Conservation (phyloP, 2,888 invertebrate genomes). For the Habroteleia sp. region DNA sequence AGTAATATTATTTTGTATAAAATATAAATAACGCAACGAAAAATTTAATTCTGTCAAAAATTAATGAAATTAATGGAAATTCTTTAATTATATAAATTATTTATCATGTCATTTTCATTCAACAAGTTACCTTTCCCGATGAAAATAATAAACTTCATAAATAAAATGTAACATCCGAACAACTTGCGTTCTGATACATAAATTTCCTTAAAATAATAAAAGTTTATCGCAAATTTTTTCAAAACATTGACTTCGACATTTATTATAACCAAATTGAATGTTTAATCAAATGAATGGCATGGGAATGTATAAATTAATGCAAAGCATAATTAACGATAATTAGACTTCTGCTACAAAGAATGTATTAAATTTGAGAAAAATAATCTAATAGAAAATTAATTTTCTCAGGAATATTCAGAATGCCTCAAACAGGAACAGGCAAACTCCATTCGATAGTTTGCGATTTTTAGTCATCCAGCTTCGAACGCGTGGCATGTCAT, state of each 20-base stretch:
- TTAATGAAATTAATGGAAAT: slow-evolving; percentile 31
- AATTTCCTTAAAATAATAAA: slow-evolving; percentile 27
- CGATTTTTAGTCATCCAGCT: slow-evolving; percentile 58
- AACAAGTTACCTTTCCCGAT: slow-evolving; percentile 48
- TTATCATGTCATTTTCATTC: slow-evolving; percentile 48
- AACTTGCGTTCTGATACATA: slow-evolving; percentile 21
- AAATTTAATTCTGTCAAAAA: slow-evolving; percentile 23
- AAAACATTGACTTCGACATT: slow-evolving; percentile 6
- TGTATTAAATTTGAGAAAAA: slow-evolving; percentile 57
- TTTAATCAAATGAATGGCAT: too few relatives aligned
- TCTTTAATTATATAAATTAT: slow-evolving; percentile 37
- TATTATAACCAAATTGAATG: slow-evolving; percentile 4
- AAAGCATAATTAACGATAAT: slow-evolving; percentile 1
- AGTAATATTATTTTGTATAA: slow-evolving; percentile 8
- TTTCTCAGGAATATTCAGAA: slow-evolving; percentile 54
- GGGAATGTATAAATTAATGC: too few relatives aligned
- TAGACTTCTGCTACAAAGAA: slow-evolving; percentile 19
- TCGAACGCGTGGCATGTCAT: slow-evolving; percentile 57
- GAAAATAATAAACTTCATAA: slow-evolving; percentile 40
- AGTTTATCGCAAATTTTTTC: slow-evolving; percentile 24
- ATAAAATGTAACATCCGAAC: slow-evolving; percentile 29
- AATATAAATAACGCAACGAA: slow-evolving; percentile 22
- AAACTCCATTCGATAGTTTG: slow-evolving; percentile 62
- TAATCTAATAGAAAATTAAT: slow-evolving; percentile 59
- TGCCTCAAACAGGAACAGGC: slow-evolving; percentile 56